These are phyloP conservation scores for Alviniconcha strummeri DNA, from an alignment of 2,888 invertebrate genomes.

Conservation along the genomic window DNA sequence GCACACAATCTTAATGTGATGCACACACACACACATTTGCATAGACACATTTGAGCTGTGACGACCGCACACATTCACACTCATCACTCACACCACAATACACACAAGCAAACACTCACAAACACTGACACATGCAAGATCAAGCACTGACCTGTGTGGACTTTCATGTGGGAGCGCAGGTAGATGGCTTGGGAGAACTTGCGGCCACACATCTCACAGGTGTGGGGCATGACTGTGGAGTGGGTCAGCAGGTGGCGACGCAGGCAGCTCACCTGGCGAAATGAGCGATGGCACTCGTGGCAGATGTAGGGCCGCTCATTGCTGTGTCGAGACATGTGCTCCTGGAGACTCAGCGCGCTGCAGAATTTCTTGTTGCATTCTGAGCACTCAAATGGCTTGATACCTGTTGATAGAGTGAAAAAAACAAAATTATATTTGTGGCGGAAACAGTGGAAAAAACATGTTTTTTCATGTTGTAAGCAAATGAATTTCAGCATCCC, in stretches of 20 bases:
- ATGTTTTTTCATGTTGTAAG: neutral
- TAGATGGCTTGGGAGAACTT: slow-evolving; percentile 67
- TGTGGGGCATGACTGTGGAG: slow-evolving; percentile 56
- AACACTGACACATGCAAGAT: too few relatives aligned
- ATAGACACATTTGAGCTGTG: too few relatives aligned
- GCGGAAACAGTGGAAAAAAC: neutral
- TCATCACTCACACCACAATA: too few relatives aligned
- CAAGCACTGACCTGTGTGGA: slow-evolving; percentile 61
- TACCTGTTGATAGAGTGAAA: slow-evolving; percentile 52
- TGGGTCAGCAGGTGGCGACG: slow-evolving; percentile 67
- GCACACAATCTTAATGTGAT: neutral
- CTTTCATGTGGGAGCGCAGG: slow-evolving; percentile 68
- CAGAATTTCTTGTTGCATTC: slow-evolving; percentile 66
- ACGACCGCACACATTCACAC: too few relatives aligned
- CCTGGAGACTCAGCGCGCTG: slow-evolving; percentile 65
- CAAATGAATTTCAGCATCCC: too few relatives aligned
- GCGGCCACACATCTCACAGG: slow-evolving; percentile 60
- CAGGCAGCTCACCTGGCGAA: slow-evolving; percentile 67
- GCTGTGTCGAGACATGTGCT: slow-evolving; percentile 65
- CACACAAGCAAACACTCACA: too few relatives aligned
- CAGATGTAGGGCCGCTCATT: slow-evolving; percentile 62
- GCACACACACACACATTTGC: too few relatives aligned
- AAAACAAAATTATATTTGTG: too few relatives aligned
- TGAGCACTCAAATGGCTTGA: slow-evolving; percentile 68
- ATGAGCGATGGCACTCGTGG: slow-evolving; percentile 57